Base-by-base conservation (phyloP, 2,113 vertebrate species). In the Odobenus rosmarus region DNA sequence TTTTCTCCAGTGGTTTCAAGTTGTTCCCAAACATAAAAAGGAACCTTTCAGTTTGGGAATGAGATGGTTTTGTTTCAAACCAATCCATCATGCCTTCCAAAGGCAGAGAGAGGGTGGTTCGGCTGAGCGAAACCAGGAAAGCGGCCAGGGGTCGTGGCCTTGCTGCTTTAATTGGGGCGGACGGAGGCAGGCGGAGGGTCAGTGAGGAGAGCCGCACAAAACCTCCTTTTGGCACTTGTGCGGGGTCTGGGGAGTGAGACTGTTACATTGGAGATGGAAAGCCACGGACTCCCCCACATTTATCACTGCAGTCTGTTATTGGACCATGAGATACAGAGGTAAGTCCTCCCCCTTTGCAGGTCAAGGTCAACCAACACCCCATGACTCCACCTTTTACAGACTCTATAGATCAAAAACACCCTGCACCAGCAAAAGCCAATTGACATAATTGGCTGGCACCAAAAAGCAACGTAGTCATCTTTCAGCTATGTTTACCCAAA, bases 1-100 rank as follows among this genome's bases (percentile, higher is more conserved):
- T 98, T 99, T 98, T 98, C 98, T 97, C 97, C 98, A 97, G 97
- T 42, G 97, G 97, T 98, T 98, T 97, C 96, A 95, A 92, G 92
- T 95, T 95, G 84, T 98, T 98, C 98, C 98, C 95, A 46, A 98
- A 97, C 10, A 59, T 28, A 95, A 98, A 98, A 99, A 98, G 97
- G 98, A 98, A 98, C 93, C 92, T 97, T 83, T 98, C 96, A 98
- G 97, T 98, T 98, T 98, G 95, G 96, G 95, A 98, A 96, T 2
- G 87, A 91, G 97, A 98, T 92, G 95, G 96, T 91, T 98, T 98
- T 92, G 93, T 97, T 98, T 98, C 97, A 96, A 93, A 97, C 81
- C 96, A 98, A 98, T 96, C 82, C 96, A 97, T 97, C 92, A 69
- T 42, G 88, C 85, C 94, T 98, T 95, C 95, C 91, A 88, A 93